Evolutionary conservation across 2,797 vertebrate species (phyloP).

Genomic region (Muscicapa comitata): DNA sequence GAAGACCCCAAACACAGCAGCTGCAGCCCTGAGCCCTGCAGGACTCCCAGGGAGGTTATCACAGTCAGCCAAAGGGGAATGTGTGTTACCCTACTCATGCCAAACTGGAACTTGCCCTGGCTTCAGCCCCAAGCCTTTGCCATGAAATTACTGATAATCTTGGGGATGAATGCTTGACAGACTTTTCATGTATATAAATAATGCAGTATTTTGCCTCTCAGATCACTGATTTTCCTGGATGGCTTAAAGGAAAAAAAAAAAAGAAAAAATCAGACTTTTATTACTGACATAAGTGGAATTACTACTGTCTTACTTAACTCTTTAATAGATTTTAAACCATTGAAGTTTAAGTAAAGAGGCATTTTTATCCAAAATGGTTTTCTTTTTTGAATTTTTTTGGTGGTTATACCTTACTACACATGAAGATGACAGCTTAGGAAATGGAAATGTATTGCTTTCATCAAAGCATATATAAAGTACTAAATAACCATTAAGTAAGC

Average conservation of each 20-base stretch:
- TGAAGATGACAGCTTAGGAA: background rate
- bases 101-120: background rate
- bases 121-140: background rate
- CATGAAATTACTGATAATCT: background rate
- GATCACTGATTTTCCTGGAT: background rate
- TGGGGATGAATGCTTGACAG: background rate
- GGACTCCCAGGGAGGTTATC: fast-evolving
- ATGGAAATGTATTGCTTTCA: background rate
- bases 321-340: background rate
- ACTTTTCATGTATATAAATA: background rate
- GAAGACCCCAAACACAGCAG: background rate
- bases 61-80: background rate
- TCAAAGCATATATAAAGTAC: background rate
- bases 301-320: background rate
- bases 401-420: background rate
- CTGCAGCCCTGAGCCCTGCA: background rate
- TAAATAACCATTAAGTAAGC: background rate
- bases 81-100: background rate
- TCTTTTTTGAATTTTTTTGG: background rate
- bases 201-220: background rate
- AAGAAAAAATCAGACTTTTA: background rate
- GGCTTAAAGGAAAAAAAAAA: background rate
- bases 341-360: background rate
- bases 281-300: background rate
- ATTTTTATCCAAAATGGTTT: background rate